phyloP scores from a whole-genome alignment of 2,888 invertebrate genomes.

The Brassicogethes aeneus region DNA sequence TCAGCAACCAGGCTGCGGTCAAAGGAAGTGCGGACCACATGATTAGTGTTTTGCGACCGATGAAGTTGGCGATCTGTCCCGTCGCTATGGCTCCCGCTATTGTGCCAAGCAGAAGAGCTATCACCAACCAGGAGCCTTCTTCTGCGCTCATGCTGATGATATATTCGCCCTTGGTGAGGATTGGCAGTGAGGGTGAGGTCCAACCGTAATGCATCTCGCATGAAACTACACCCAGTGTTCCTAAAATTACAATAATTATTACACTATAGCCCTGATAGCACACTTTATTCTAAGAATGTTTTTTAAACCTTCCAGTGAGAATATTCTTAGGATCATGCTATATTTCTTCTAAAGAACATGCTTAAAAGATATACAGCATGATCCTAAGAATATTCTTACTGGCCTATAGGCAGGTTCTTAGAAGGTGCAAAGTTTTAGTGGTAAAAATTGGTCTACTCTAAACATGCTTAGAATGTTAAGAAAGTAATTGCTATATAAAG shows the following conservation, averaged over 20 bases:
- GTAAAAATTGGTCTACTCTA: too few relatives aligned
- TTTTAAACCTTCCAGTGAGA: too few relatives aligned
- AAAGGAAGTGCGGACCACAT: slow-evolving; percentile 12
- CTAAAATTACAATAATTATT: slow-evolving; percentile 6
- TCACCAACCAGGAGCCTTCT: slow-evolving; percentile 16
- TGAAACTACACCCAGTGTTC: slow-evolving; percentile 10
- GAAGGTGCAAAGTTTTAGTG: too few relatives aligned
- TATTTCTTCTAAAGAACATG: too few relatives aligned
- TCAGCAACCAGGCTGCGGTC: slow-evolving; percentile 9
- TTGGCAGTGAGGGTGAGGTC: slow-evolving; percentile 16
- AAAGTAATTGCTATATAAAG: too few relatives aligned
- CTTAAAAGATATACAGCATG: too few relatives aligned
- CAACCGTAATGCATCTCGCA: slow-evolving; percentile 14
- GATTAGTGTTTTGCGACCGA: slow-evolving; percentile 16
- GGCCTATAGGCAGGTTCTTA: too few relatives aligned
- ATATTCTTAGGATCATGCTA: too few relatives aligned
- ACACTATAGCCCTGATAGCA: too few relatives aligned
- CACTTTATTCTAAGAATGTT: too few relatives aligned
- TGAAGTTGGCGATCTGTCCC: slow-evolving; percentile 10
- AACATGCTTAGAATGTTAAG: too few relatives aligned
- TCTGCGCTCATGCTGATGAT: slow-evolving; percentile 14
- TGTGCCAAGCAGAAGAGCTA: slow-evolving; percentile 2
- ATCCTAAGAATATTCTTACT: too few relatives aligned
- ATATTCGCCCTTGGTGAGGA: slow-evolving; percentile 12
- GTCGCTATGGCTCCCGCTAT: slow-evolving; percentile 13